Percentiles rank a stretch among this genome's conserved stretches.
These are phyloP conservation scores for Oxystoma pomonae DNA, from an alignment of 2,888 invertebrate genomes.

Conservation along the genomic window DNA sequence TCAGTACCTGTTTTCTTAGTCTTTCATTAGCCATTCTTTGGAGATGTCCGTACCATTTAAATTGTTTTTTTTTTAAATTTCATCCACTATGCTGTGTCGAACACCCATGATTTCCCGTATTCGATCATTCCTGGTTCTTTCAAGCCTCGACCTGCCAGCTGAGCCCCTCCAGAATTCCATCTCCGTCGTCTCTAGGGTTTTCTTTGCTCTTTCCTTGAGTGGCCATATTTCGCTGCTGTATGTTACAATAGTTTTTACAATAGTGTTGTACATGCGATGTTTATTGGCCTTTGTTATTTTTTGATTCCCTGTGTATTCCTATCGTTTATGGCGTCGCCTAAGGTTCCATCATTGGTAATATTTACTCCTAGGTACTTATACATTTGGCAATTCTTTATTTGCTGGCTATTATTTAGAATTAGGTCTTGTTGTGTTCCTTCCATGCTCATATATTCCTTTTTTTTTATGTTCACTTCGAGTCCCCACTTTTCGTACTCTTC, in stretches of 20 bases:
- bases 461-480: neutral
- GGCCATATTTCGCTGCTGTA: neutral
- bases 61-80: too few relatives aligned
- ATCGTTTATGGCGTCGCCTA: neutral
- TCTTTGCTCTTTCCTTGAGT: neutral
- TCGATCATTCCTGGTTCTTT: too few relatives aligned
- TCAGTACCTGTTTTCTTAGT: too few relatives aligned
- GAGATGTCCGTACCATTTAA: too few relatives aligned
- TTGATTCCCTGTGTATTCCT: neutral
- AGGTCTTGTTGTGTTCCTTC: neutral
- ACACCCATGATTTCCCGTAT: too few relatives aligned
- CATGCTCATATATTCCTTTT: neutral
- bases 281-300: neutral
- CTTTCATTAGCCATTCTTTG: too few relatives aligned
- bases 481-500: neutral
- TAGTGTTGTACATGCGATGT: neutral
- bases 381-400: neutral
- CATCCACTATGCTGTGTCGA: too few relatives aligned
- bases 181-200: neutral
- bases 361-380: neutral
- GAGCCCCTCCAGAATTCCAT: neutral
- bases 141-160: too few relatives aligned
- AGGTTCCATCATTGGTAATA: neutral
- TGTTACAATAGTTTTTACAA: neutral
- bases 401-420: neutral